Evolutionary conservation across 2,888 invertebrate species (phyloP), one percentile per base, ranked within the genome.

Genomic region (Andrena praecox): DNA sequence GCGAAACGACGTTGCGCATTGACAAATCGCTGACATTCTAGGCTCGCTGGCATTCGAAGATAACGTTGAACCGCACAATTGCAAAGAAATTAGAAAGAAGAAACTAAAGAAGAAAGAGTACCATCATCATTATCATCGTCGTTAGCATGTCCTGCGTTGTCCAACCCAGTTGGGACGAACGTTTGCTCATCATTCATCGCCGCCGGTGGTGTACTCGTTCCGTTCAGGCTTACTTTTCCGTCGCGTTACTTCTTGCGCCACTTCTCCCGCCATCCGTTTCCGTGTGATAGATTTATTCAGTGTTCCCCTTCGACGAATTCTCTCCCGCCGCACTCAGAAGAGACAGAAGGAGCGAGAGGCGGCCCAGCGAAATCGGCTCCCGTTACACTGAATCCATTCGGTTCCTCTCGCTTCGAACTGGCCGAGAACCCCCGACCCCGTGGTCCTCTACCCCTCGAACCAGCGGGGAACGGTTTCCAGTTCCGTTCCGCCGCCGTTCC

Each of bases 271-370:
- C 31, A 7, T 50, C 27, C 20, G n/a, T 33, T n/a, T 48, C 12
- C 20, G 10, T 27, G 63, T 48, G 71, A 82, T 62, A 77, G 82
- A 60, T 42, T 16, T 20, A 27, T 56, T 56, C 48, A 56, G 35
- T 48, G 35, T 48, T 42, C 67, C 10, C 64, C 62, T 79, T 70
- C 80, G 84, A 82, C 78, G 87, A 89, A 85, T 84, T 88, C 88
- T 87, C 86, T 86, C 85, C 86, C 86, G 16, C 42, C 42, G 42
- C 16, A 1, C 42, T 42, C 16, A 16, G 1, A 42, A 16, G 16
- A 5, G 12, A 42, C 42, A 42, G 42, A 42, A 1, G 42, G 12
- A 16, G 42, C 85, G 88, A 87, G 63, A 80, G 70, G 87, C 87
- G 87, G 87, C 24, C 56, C 56, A 56, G 56, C 56, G 56, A 56